Conservation (phyloP, 2,113 vertebrate genomes). For the Percopsis transmontana region DNA sequence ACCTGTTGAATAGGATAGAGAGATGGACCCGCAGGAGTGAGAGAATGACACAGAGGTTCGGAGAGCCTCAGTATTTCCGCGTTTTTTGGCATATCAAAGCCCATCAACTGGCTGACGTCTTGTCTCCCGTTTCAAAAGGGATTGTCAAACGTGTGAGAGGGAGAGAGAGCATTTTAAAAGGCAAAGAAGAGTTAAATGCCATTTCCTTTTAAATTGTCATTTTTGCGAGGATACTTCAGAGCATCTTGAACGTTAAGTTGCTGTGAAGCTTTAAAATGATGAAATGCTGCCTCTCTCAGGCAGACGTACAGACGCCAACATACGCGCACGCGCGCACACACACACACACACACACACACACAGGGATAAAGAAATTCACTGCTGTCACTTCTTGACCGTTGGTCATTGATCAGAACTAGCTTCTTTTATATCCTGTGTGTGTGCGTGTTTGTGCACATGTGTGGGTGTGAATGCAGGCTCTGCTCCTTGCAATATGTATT, state of each 20-base stretch:
- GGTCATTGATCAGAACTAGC: constrained; percentile 33
- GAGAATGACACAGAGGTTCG: constrained; percentile 1
- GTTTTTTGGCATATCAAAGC: constrained; percentile 54
- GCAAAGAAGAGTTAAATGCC: constrained; percentile 40
- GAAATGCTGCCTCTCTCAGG: constrained; percentile 16
- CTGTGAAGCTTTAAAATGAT: constrained; percentile 36
- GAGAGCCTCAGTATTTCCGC: constrained; percentile 5
- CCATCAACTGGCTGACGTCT: constrained; percentile 46
- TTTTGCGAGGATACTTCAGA: constrained; percentile 21
- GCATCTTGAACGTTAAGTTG: constrained; percentile 15
- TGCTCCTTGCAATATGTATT: not conserved
- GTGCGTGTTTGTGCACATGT: not conserved
- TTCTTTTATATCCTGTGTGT: not conserved
- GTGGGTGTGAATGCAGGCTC: not conserved
- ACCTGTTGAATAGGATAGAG: not conserved
- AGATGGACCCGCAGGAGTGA: not conserved
- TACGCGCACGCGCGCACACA: not conserved
- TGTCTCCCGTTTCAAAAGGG: constrained; percentile 47
- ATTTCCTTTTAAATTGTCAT: constrained; percentile 51
- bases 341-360: not conserved
- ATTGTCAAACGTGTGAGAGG: constrained; percentile 53
- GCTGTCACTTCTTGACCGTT: constrained; percentile 2
- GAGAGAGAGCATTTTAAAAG: constrained; percentile 39
- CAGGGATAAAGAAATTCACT: constrained; percentile 1
- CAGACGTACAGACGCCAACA: constrained; percentile 9